These are phyloP conservation scores for Argyrosomus regius DNA, from an alignment of 2,797 vertebrate species.

Conservation along the genomic window DNA sequence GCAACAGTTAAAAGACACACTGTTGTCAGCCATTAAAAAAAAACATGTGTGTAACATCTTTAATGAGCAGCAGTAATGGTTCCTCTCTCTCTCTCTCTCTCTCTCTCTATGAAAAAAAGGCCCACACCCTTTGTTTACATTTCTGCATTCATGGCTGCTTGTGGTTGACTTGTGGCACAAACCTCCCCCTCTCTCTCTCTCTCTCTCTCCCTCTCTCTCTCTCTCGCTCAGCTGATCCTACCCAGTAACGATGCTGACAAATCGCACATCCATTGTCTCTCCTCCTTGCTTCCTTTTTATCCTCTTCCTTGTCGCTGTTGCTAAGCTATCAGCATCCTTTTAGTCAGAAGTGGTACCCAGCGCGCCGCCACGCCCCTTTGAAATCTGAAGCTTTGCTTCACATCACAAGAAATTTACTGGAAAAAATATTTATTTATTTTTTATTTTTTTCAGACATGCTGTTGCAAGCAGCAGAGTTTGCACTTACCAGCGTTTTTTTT, in stretches of 20 bases:
- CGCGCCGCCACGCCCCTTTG: slow-evolving; percentile 81
- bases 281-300: slow-evolving; percentile 38
- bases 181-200: not conserved
- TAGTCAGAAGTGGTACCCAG: slow-evolving; percentile 76
- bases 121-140: slow-evolving; percentile 84
- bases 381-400: slow-evolving; percentile 2
- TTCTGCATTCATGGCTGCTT: slow-evolving; percentile 46
- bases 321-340: slow-evolving; percentile 82
- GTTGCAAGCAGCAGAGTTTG: slow-evolving; percentile 37
- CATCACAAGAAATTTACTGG: slow-evolving; percentile 11
- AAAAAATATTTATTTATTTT: not conserved
- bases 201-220: not conserved
- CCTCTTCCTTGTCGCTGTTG: slow-evolving; percentile 71
- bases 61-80: slow-evolving; percentile 10
- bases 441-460: not conserved
- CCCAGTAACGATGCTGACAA: slow-evolving; percentile 63
- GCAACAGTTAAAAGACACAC: not conserved
- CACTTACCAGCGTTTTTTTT: slow-evolving; percentile 72
- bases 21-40: no score
- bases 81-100: slow-evolving; percentile 38
- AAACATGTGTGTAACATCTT: not conserved
- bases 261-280: slow-evolving; percentile 75
- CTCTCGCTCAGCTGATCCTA: slow-evolving; percentile 42
- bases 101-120: slow-evolving; percentile 55
- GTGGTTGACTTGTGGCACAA: slow-evolving; percentile 46